A percentile compares a stretch with the other conserved stretches of the same genome.
These are phyloP conservation scores for Parnassius glacialis DNA, from an alignment of 2,888 invertebrate genomes.

Conservation along the genomic window DNA sequence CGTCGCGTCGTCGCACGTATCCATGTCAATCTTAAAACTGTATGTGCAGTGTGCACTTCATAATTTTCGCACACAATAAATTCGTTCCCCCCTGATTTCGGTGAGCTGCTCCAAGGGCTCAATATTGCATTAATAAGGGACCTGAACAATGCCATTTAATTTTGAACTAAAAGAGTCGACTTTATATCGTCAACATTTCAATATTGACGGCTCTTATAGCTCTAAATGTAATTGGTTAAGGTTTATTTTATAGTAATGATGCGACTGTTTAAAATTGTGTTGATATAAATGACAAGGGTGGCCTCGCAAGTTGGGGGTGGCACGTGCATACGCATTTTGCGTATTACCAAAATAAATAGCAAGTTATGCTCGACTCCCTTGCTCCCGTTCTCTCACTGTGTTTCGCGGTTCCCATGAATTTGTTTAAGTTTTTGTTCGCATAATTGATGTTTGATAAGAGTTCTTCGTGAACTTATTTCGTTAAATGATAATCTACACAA, in stretches of 20 bases:
- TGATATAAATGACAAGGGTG: slow-evolving; percentile 42
- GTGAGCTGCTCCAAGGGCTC: slow-evolving; percentile 52
- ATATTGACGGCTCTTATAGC: slow-evolving; percentile 7
- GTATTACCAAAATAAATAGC: slow-evolving; percentile 78
- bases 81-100: slow-evolving; percentile 44
- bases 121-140: slow-evolving; percentile 75
- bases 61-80: slow-evolving; percentile 73
- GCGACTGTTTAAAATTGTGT: slow-evolving; percentile 28
- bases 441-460: slow-evolving; percentile 14
- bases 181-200: slow-evolving; percentile 39
- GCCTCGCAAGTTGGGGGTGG: slow-evolving; percentile 48
- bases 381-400: slow-evolving; percentile 38
- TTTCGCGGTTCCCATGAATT: slow-evolving; percentile 66
- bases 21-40: slow-evolving; percentile 17
- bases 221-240: slow-evolving; percentile 35
- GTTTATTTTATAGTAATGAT: slow-evolving; percentile 36
- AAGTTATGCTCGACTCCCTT: slow-evolving; percentile 46
- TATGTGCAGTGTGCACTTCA: slow-evolving; percentile 46
- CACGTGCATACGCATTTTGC: slow-evolving; percentile 69
- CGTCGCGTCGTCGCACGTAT: slow-evolving; percentile 13
- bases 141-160: slow-evolving; percentile 77
- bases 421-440: slow-evolving; percentile 33
- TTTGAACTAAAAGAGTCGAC: slow-evolving; percentile 66
- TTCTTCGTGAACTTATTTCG: slow-evolving; percentile 2
- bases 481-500: too few species aligned